Evolutionary conservation across 2,113 vertebrate species (phyloP).

Genomic region (Ceratotherium simum): DNA sequence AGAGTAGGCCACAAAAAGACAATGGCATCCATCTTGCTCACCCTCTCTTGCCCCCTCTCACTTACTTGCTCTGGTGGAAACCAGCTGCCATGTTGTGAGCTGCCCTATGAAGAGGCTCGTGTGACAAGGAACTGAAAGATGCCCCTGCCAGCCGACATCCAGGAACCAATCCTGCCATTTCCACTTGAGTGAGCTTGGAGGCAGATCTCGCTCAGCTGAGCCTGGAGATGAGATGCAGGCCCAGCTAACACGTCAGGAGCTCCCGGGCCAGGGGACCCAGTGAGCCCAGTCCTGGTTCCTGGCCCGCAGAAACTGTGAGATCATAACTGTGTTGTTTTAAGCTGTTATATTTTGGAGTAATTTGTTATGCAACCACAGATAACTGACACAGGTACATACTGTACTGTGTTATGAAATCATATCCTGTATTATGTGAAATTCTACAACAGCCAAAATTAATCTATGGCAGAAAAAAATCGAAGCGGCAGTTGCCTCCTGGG

Average conservation of each 20-base stretch:
- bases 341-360: not conserved
- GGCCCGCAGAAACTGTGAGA: not conserved
- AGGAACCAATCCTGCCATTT: not conserved
- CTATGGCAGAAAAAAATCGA: not conserved
- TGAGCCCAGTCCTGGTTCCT: not conserved
- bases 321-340: not conserved
- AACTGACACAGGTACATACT: not conserved
- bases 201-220: not conserved
- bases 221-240: not conserved
- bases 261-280: not conserved
- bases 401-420: not conserved
- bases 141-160: not conserved
- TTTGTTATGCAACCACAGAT: not conserved
- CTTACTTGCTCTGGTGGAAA: not conserved
- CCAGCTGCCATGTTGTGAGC: rapidly evolving
- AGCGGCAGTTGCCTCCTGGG: not conserved
- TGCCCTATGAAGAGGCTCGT: rapidly evolving
- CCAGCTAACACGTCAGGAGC: not conserved
- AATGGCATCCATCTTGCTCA: not conserved
- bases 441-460: not conserved
- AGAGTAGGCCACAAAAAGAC: not conserved
- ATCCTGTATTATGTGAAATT: not conserved
- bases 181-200: not conserved
- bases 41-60: not conserved
- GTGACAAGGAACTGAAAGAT: rapidly evolving